Conservation (phyloP, 2,888 invertebrate species). For the Urechis unicinctus region DNA sequence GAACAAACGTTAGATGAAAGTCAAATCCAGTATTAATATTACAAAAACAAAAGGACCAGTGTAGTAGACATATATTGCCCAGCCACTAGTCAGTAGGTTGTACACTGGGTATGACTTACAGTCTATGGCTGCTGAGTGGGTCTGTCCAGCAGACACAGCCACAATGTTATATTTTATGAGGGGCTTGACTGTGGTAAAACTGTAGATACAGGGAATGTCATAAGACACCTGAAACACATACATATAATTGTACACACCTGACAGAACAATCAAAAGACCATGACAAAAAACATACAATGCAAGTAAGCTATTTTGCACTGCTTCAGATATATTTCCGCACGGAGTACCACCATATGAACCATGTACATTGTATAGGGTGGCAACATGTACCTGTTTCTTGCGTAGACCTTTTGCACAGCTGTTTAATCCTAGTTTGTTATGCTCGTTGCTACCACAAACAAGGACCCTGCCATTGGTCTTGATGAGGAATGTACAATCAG, state of each 20-base stretch:
- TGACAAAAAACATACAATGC: too few relatives aligned
- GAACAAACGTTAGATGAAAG: not conserved
- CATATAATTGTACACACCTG: not conserved
- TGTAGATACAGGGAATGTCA: constrained; percentile 43
- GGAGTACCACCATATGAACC: too few relatives aligned
- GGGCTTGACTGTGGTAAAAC: constrained; percentile 41
- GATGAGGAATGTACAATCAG: constrained; percentile 42
- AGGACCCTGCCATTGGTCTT: constrained; percentile 40
- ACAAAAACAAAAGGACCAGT: too few relatives aligned
- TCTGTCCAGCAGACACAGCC: constrained; percentile 36
- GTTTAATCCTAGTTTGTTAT: constrained; percentile 49
- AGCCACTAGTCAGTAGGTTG: too few relatives aligned
- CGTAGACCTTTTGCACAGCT: constrained; percentile 37
- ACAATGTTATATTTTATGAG: constrained; percentile 35
- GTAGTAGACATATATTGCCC: too few relatives aligned
- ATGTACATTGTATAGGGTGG: too few relatives aligned
- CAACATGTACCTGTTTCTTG: constrained; percentile 10
- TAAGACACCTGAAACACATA: constrained; percentile 33
- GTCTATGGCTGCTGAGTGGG: constrained; percentile 46
- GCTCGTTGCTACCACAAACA: constrained; percentile 48
- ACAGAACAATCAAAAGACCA: not conserved
- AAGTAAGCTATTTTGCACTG: too few relatives aligned
- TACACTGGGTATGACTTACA: too few relatives aligned
- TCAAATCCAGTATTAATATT: too few relatives aligned
- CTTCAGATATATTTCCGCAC: too few relatives aligned